These are phyloP conservation scores for Diplogasteroides magnus DNA, from an alignment of 1,140 invertebrate genomes.

Conservation along the genomic window DNA sequence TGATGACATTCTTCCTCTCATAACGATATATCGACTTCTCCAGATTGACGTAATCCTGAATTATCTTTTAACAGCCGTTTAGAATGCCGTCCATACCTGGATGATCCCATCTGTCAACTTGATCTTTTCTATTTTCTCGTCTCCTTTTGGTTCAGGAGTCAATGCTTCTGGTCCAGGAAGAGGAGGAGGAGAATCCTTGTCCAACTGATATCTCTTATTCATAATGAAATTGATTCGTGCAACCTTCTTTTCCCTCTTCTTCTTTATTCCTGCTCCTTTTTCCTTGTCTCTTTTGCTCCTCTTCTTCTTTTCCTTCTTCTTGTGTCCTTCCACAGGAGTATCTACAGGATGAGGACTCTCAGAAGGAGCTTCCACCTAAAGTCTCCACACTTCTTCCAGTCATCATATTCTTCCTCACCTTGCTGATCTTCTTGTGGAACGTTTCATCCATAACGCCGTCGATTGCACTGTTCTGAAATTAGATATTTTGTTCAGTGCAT, in stretches of 20 bases:
- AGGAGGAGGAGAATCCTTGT: not conserved
- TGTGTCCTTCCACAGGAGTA: not conserved
- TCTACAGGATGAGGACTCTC: too few relatives aligned
- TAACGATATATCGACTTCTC: constrained; percentile 45
- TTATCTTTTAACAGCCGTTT: not conserved
- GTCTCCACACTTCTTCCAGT: not conserved
- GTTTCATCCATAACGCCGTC: not conserved
- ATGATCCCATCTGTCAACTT: constrained; percentile 47
- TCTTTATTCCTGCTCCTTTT: not conserved
- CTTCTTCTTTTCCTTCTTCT: not conserved
- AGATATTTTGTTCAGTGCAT: not conserved
- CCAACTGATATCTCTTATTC: not conserved
- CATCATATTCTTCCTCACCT: not conserved
- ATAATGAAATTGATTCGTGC: not conserved
- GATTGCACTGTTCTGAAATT: not conserved
- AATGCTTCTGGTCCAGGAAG: not conserved
- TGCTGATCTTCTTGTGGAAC: not conserved
- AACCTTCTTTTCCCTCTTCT: not conserved
- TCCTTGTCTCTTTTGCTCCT: not conserved
- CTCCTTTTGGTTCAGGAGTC: not conserved
- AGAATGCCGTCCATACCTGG: constrained; percentile 26
- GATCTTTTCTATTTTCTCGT: constrained; percentile 34
- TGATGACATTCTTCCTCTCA: constrained; percentile 48
- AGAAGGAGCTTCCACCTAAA: not conserved
- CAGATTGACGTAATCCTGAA: constrained; percentile 45